Conservation (phyloP, 2,113 vertebrate genomes). For the Chlorocebus sabaeus region DNA sequence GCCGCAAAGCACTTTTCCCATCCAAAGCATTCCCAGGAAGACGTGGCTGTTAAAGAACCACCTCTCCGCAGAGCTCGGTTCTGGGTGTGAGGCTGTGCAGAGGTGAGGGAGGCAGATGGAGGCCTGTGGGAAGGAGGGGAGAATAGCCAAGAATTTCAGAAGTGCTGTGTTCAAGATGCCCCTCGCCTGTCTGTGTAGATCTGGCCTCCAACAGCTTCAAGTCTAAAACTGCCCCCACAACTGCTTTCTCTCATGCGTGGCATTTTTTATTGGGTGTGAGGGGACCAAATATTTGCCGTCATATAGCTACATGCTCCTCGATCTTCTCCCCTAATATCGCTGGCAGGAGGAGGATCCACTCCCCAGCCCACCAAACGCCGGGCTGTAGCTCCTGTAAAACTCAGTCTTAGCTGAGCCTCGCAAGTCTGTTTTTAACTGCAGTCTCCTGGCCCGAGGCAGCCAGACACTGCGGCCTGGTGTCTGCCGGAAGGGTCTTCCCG, state of each 20-base stretch:
- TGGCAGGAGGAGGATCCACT: slow-evolving; percentile 85
- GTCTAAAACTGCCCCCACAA: slow-evolving; percentile 50
- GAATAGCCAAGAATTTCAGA: background rate
- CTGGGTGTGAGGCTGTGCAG: background rate
- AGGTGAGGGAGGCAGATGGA: rapidly evolving
- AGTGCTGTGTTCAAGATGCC: rapidly evolving
- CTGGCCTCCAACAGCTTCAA: background rate
- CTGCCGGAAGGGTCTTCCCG: too few species aligned
- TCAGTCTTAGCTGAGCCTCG: slow-evolving; percentile 49
- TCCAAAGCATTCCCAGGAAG: background rate
- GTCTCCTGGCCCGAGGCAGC: background rate
- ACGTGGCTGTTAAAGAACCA: rapidly evolving
- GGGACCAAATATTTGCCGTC: slow-evolving; percentile 75
- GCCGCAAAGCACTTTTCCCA: rapidly evolving
- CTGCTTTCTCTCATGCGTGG: slow-evolving; percentile 67
- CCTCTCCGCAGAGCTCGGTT: rapidly evolving
- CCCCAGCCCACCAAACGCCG: slow-evolving; percentile 80
- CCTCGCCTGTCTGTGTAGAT: background rate
- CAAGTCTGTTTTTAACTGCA: slow-evolving; percentile 62
- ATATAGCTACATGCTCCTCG: slow-evolving; percentile 80
- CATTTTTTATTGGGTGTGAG: slow-evolving; percentile 65
- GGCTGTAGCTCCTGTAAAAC: slow-evolving; percentile 78
- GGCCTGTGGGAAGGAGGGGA: rapidly evolving
- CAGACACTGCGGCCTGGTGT: background rate
- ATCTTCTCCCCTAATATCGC: slow-evolving; percentile 81